Base-by-base conservation (phyloP, 2,113 vertebrate species). In the Trochalopteron elliotii region DNA sequence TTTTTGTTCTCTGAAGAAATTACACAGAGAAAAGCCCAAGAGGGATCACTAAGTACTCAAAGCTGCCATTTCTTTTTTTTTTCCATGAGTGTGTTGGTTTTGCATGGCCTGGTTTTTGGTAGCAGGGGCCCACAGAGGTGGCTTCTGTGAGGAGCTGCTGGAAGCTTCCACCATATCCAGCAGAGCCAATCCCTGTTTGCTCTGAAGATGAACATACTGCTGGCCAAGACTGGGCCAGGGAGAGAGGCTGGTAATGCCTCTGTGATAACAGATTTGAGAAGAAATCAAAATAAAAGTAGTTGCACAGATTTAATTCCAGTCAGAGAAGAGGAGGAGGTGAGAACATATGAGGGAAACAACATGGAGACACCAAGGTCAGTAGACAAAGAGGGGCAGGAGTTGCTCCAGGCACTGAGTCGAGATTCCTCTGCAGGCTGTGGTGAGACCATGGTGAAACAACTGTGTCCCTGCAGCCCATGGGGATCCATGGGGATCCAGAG, bases 331-430 rank as follows among this genome's bases (percentile, higher is more conserved):
- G 3, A 44, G 49, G 21, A 39, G 13, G 8, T 39, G 52, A 39
- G 52, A 47, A 37, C 25, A 7, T 12, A 7, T 45, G 50, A 80
- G 7, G 25, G 1, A 65, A 65, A 65, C 12, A 55, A 24, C 40
- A 31, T 4, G 9, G 33, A 10, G 5, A 45, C 63, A 47, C 40
- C n/a, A 21, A 68, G 13, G 17, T 27, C 42, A 39, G 52, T 27
- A 22, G 1, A 57, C 39, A 55, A 55, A 28, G 63, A 47, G 17
- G 40, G 33, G n/a, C 3, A 47, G 52, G 40, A 47, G 33, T 1
- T 67, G 40, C 77, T 47, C 12, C 40, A 67, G 77, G 21, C 1
- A 0, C 50, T 0, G 22, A 47, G 42, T 17, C 0, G 0, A 13
- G 22, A 47, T 68, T 47, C n/a, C 28, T 27, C 52, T 44, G 40